These are phyloP conservation scores for Jordanella pulchra DNA, from an alignment of 2,797 vertebrate genomes.

Conservation along the genomic window DNA sequence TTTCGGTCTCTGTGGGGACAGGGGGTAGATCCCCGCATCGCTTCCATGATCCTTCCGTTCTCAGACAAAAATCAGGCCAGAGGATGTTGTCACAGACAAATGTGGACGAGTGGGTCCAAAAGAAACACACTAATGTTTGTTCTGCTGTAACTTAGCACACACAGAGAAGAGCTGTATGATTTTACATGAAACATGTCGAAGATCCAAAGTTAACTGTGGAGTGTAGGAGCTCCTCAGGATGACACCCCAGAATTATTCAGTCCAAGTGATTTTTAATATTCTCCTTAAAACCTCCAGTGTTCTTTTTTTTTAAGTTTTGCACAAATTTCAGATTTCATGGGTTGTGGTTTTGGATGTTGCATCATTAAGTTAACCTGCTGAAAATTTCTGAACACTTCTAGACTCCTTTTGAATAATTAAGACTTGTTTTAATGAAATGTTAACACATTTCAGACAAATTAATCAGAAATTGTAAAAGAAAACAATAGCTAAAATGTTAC, in stretches of 20 bases:
- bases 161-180: neutral
- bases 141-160: neutral
- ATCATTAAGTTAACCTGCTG: neutral
- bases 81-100: slow-evolving; percentile 54
- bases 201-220: neutral
- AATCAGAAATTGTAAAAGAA: no score
- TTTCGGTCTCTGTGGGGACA: slow-evolving; percentile 58
- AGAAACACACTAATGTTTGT: slow-evolving; percentile 24
- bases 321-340: neutral
- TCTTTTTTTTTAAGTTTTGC: neutral
- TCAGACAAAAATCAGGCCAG: slow-evolving; percentile 60
- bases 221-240: no score
- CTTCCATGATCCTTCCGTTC: slow-evolving; percentile 69
- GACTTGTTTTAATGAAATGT: neutral
- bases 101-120: slow-evolving; percentile 22
- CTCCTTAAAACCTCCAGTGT: neutral
- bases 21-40: slow-evolving; percentile 50
- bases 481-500: no score
- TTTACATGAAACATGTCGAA: neutral
- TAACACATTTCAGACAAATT: neutral
- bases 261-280: no score
- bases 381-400: neutral
- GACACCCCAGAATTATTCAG: no score
- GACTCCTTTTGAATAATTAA: no score
- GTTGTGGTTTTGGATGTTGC: neutral